phyloP scores from a whole-genome alignment of 2,113 vertebrate species.

The Herpailurus yagouaroundi region DNA sequence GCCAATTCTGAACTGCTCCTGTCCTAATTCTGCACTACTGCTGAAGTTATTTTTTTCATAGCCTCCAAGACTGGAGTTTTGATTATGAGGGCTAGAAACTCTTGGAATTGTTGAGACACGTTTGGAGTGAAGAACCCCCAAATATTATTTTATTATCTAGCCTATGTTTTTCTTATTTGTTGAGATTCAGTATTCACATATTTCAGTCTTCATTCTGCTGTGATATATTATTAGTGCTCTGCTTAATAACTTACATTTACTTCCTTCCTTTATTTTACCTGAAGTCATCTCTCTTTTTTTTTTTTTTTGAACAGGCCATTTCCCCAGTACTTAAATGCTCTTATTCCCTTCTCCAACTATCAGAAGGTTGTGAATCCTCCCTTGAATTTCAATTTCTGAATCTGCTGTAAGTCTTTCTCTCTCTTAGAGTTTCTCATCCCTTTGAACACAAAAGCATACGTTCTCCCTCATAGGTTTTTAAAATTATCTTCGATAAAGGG shows the following conservation, averaged over 20 bases:
- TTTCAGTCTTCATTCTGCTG: conserved; percentile 23
- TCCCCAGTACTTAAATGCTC: neutral
- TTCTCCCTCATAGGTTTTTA: neutral
- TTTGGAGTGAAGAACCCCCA: conserved; percentile 14
- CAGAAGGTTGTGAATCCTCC: neutral
- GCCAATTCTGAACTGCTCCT: neutral
- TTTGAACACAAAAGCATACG: neutral
- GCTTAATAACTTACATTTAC: conserved; percentile 19
- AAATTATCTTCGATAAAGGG: neutral
- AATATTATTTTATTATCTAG: conserved; percentile 68
- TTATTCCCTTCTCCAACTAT: neutral
- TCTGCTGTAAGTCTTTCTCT: conserved; percentile 1
- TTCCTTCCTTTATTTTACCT: neutral
- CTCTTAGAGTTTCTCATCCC: neutral
- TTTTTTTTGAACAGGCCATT: neutral
- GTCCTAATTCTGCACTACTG: conserved; percentile 20
- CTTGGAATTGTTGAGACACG: conserved; percentile 13
- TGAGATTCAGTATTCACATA: conserved; percentile 16
- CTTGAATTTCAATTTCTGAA: neutral
- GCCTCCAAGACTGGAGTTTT: conserved; percentile 56
- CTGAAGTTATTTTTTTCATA: conserved; percentile 65
- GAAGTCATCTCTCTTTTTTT: neutral
- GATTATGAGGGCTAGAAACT: conserved; percentile 54
- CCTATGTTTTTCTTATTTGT: conserved; percentile 52
- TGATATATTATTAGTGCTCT: conserved; percentile 28